Base-by-base conservation (phyloP, 2,113 vertebrate species). In the Dromaius novaehollandiae region DNA sequence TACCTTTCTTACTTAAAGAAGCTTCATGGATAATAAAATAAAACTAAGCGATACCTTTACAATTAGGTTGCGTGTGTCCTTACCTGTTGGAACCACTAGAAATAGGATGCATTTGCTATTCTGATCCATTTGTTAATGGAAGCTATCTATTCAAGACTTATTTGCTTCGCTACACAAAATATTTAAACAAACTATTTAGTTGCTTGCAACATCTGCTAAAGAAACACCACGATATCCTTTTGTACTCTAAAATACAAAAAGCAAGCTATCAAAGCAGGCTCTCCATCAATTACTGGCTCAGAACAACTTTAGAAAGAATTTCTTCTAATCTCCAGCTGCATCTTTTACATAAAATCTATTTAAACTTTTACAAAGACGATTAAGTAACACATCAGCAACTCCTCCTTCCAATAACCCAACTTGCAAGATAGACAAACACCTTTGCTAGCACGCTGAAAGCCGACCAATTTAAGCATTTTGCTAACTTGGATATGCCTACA, bases 101-200 rank as follows among this genome's bases (percentile, higher is more conserved):
- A 90, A 83, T 13, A 50, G 75, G 44, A 69, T 85, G 55, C 12
- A n/a, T 94, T 96, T 95, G 87, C 92, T 96, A 97, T 94, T 93
- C n/a, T 88, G 89, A 96, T 95, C 42, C 61, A 25, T 69, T 93
- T 78, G 53, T 61, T 96, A 90, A 89, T 78, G 13, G 81, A 93
- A 74, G n/a, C 7, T 90, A 20, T 40, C 77, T 78, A 40, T 65
- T 90, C 69, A 50, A 95, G 95, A 80, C 44, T 44, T 85, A 77
- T 95, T 97, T 97, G 76, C 76, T 91, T 96, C 96, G 93, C 55
- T 74, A 77, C 56, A 88, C 32, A 58, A 85, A 92, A 77, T 71
- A 85, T 82, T 95, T 90, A 87, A 95, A 90, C 71, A 75, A 96
- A 90, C 36, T 85, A 73, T 53, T 93, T 84, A 87, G 58, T 46